These are phyloP conservation scores for Falcunculus frontatus DNA, from an alignment of 2,113 vertebrate genomes.

Conservation along the genomic window DNA sequence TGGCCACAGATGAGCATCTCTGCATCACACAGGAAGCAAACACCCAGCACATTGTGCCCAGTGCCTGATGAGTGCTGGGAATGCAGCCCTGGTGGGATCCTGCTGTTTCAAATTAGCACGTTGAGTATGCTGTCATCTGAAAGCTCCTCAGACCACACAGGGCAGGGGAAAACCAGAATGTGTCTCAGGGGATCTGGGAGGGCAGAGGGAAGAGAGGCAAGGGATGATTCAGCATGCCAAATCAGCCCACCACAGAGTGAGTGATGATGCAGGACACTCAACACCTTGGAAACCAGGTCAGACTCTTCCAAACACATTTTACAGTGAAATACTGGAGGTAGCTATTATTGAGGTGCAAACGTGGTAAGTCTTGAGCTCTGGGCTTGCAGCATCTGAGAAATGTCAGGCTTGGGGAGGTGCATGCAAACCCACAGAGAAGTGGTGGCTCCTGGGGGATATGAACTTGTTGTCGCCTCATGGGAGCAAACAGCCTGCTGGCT, in stretches of 20 bases:
- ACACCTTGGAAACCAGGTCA: neutral
- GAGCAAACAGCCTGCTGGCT: neutral
- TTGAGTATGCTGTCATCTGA: fast-evolving
- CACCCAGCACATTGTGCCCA: fast-evolving
- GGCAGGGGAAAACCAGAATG: fast-evolving
- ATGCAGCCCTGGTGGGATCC: fast-evolving
- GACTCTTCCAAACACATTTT: neutral
- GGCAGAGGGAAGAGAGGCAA: neutral
- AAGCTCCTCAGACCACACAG: neutral
- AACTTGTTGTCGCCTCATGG: neutral
- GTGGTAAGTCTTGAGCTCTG: neutral
- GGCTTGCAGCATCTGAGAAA: neutral
- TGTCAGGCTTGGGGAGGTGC: fast-evolving
- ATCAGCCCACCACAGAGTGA: neutral
- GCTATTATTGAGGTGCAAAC: neutral
- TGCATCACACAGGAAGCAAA: neutral
- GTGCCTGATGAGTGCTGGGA: neutral
- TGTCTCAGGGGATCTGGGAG: neutral
- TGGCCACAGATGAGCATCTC: fast-evolving
- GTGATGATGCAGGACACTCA: neutral
- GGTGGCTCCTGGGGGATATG: fast-evolving
- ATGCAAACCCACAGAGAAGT: fast-evolving
- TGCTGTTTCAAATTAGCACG: neutral
- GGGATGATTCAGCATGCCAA: neutral
- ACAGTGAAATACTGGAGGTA: neutral